phyloP scores from a whole-genome alignment of 2,797 vertebrate species.

The Iguana delicatissima region DNA sequence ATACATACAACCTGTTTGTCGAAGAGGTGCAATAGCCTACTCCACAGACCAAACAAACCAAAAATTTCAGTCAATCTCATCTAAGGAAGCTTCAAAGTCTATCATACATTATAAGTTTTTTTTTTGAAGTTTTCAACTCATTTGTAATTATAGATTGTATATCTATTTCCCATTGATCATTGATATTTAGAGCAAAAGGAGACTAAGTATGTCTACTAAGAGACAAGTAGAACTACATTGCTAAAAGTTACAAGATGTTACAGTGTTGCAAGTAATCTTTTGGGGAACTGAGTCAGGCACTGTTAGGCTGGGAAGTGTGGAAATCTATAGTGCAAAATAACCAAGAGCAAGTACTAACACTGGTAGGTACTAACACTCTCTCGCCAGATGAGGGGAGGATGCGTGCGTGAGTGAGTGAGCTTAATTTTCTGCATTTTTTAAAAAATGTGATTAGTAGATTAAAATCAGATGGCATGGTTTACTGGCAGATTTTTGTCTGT shows the following conservation, averaged over 20 bases:
- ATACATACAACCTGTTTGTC: too few relatives aligned
- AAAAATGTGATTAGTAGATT: constrained; percentile 2
- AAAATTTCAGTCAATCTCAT: background rate
- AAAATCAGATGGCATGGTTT: constrained; percentile 17
- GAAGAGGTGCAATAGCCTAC: too few relatives aligned
- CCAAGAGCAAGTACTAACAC: background rate
- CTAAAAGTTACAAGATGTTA: background rate
- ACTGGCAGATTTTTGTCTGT: constrained; percentile 22
- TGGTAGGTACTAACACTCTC: too few relatives aligned
- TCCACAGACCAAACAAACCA: background rate
- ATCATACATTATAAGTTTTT: background rate
- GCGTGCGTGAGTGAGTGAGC: too few relatives aligned
- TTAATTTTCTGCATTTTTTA: background rate
- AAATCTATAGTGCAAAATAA: background rate
- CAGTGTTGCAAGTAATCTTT: background rate
- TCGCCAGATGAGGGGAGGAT: too few relatives aligned
- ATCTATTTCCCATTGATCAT: background rate
- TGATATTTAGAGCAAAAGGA: background rate
- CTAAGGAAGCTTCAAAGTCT: background rate
- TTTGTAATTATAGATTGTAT: background rate
- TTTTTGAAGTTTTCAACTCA: background rate
- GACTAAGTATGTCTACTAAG: background rate
- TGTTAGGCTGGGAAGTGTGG: background rate
- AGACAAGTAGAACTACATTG: background rate
- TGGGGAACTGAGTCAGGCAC: background rate